Conservation (phyloP, 2,797 vertebrate species). For the Bradypus variegatus region DNA sequence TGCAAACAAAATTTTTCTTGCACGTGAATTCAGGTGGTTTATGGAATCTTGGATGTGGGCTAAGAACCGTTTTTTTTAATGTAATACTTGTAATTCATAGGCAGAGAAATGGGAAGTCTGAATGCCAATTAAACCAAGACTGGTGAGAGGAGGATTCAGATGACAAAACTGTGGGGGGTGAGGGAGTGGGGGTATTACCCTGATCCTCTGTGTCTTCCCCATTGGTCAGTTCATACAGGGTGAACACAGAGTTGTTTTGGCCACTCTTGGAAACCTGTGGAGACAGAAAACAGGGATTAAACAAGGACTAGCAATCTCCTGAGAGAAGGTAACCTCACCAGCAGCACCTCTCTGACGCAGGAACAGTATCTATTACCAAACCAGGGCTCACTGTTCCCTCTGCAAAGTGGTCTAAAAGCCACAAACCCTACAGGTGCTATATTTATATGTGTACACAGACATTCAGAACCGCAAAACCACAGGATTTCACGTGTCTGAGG, state of each 20-base stretch:
- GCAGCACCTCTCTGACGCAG: constrained; percentile 11
- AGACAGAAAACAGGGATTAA: constrained; percentile 26
- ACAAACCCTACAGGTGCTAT: constrained; percentile 53
- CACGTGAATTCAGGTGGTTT: constrained; percentile 1
- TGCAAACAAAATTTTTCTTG: background rate
- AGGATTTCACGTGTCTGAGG: constrained; percentile 45
- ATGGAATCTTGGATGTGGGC: background rate
- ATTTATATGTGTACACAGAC: constrained; percentile 54
- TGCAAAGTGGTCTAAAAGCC: constrained; percentile 28
- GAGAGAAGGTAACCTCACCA: background rate
- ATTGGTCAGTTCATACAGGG: constrained; percentile 88
- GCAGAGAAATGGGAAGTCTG: constrained; percentile 1
- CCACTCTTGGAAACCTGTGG: constrained; percentile 90
- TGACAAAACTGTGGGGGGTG: background rate
- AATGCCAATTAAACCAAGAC: background rate
- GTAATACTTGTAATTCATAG: background rate
- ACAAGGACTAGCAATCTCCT: background rate
- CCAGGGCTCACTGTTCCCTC: constrained; percentile 13
- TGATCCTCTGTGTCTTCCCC: constrained; percentile 91
- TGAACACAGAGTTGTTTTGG: constrained; percentile 94
- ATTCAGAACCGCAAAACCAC: constrained; percentile 51
- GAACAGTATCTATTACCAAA: constrained; percentile 18
- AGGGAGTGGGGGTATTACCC: constrained; percentile 76
- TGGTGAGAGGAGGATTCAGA: constrained; percentile 18
- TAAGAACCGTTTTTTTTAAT: background rate